Conservation (phyloP, 1,140 invertebrate species). For the Drosophila kikkawai region DNA sequence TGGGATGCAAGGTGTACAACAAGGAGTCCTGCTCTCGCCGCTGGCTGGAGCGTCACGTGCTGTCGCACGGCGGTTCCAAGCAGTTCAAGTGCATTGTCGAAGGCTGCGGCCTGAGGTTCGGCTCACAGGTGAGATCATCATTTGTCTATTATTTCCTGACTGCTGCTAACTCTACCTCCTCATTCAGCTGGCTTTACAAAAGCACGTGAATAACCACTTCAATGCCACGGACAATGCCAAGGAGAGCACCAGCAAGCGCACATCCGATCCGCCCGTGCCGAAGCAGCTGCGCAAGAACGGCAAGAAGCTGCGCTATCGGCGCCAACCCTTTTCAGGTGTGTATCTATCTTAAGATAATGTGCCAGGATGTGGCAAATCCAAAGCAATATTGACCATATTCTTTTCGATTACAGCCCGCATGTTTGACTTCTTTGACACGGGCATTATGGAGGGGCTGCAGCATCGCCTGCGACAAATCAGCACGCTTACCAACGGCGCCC, state of each 20-base stretch:
- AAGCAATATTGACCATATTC: background rate
- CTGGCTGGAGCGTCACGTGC: conserved; percentile 97
- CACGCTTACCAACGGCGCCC: conserved; percentile 84
- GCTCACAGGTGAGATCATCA: conserved; percentile 90
- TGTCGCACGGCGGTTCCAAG: conserved; percentile 96
- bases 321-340: conserved; percentile 93
- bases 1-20: conserved; percentile 97
- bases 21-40: conserved; percentile 94
- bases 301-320: conserved; percentile 92
- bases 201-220: conserved; percentile 98
- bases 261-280: conserved; percentile 87
- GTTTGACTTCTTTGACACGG: conserved; percentile 95
- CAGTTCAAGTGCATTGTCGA: conserved; percentile 98
- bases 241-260: conserved; percentile 87
- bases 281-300: conserved; percentile 94
- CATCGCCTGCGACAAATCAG: conserved; percentile 89
- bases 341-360: background rate
- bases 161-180: conserved; percentile 82
- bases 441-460: conserved; percentile 94
- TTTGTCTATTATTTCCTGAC: background rate
- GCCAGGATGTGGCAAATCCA: background rate
- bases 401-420: conserved; percentile 88
- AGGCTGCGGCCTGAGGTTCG: conserved; percentile 95
- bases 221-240: conserved; percentile 88
- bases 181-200: conserved; percentile 91